A percentile compares a stretch with the other conserved stretches of the same genome.
phyloP scores from a whole-genome alignment of 2,113 vertebrate species.

The Pelmatolapia mariae region DNA sequence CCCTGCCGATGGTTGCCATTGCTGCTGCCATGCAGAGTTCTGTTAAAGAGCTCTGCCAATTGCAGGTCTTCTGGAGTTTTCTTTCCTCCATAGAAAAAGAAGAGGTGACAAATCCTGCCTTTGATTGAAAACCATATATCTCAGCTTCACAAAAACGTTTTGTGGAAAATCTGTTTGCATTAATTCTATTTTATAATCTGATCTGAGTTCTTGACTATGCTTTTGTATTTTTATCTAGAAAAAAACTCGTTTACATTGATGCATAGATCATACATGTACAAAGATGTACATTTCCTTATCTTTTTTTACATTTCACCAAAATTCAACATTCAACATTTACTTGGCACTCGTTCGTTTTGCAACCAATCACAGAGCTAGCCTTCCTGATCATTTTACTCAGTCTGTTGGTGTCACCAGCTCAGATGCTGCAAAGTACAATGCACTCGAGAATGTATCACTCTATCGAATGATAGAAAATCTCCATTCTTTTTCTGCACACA shows the following conservation, averaged over 20 bases:
- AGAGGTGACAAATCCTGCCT: slow-evolving; percentile 18
- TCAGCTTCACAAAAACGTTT: background rate
- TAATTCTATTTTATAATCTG: background rate
- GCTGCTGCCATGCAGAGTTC: background rate
- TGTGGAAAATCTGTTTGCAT: background rate
- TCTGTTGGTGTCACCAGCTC: background rate
- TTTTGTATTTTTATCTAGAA: background rate
- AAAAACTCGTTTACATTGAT: background rate
- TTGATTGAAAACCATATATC: background rate
- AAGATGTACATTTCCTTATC: background rate
- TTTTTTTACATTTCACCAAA: background rate
- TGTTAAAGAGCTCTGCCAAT: background rate
- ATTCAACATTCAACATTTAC: background rate
- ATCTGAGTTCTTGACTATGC: background rate
- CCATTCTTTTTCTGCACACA: background rate
- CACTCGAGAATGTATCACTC: background rate
- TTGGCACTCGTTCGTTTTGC: background rate
- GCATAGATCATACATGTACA: background rate
- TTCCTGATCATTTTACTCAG: background rate
- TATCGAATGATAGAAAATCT: background rate
- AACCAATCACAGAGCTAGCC: background rate
- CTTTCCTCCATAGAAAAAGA: background rate
- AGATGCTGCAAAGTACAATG: background rate
- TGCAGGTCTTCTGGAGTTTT: background rate
- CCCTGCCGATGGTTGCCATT: background rate